Conservation (phyloP, 2,113 vertebrate species). For the Erinaceus europaeus region DNA sequence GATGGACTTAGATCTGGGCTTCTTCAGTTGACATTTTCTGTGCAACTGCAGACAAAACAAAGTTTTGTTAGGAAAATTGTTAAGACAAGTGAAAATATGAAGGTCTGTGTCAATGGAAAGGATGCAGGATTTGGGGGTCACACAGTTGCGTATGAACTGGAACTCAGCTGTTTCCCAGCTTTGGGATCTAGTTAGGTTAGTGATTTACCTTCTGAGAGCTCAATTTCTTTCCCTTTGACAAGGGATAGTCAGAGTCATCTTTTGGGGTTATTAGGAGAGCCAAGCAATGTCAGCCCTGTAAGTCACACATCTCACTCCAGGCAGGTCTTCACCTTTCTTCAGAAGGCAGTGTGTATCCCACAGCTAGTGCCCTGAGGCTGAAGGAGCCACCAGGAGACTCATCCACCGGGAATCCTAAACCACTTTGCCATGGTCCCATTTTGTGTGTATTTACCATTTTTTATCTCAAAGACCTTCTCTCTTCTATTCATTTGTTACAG, state of each 20-base stretch:
- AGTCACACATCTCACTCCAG: background rate
- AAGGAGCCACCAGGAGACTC: background rate
- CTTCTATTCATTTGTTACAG: background rate
- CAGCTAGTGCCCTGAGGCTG: background rate
- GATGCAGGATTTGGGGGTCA: background rate
- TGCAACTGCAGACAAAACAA: background rate
- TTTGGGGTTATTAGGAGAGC: background rate
- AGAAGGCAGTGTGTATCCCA: background rate
- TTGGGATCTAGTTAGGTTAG: background rate
- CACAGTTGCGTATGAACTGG: background rate
- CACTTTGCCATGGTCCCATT: background rate
- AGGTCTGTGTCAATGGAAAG: background rate
- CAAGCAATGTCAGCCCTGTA: background rate
- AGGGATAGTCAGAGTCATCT: background rate
- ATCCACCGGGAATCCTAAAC: background rate
- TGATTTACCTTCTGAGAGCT: background rate
- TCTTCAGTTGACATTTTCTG: slow-evolving; percentile 32
- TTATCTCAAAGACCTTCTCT: background rate
- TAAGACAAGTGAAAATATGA: background rate
- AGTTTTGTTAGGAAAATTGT: background rate
- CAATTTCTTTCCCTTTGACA: background rate
- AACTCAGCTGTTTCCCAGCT: background rate
- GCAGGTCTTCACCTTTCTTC: background rate
- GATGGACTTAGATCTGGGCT: background rate
- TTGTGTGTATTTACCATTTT: background rate